Conservation (phyloP, 2,797 vertebrate genomes). For the Anas bernieri region DNA sequence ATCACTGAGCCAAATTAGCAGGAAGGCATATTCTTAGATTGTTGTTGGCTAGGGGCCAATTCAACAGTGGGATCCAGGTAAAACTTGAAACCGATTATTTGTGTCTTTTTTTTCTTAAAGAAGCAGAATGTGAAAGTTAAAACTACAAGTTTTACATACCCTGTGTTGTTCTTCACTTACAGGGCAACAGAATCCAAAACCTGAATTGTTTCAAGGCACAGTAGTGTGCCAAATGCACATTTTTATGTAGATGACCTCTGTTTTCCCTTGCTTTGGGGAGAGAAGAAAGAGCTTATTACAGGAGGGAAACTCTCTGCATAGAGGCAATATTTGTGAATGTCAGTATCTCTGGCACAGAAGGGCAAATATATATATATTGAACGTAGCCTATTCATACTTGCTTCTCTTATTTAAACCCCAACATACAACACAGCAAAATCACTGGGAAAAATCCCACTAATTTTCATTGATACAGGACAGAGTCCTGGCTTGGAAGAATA, state of each 20-base stretch:
- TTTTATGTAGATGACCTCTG: constrained; percentile 1
- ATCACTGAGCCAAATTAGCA: constrained; percentile 8
- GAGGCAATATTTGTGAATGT: not conserved
- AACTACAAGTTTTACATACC: not conserved
- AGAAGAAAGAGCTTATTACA: constrained; percentile 2
- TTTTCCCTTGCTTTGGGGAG: not conserved
- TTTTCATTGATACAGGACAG: not conserved
- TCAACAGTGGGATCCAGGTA: not conserved
- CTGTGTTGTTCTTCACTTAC: not conserved
- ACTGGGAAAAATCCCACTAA: not conserved
- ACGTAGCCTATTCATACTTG: not conserved
- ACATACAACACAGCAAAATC: not conserved
- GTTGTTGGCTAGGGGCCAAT: not conserved
- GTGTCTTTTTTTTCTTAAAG: not conserved
- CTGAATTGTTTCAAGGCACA: not conserved
- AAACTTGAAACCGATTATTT: not conserved
- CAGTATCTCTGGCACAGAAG: not conserved
- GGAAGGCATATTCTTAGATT: not conserved
- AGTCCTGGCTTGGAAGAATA: not conserved
- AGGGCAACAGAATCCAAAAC: not conserved
- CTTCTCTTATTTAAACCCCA: not conserved
- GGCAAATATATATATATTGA: not conserved
- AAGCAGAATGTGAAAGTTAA: not conserved
- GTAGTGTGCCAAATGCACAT: not conserved
- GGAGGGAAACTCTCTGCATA: not conserved